A percentile compares a stretch with the other conserved stretches of the same genome.
Conservation (phyloP, 2,888 invertebrate species). For the Trachelus iudaicus region DNA sequence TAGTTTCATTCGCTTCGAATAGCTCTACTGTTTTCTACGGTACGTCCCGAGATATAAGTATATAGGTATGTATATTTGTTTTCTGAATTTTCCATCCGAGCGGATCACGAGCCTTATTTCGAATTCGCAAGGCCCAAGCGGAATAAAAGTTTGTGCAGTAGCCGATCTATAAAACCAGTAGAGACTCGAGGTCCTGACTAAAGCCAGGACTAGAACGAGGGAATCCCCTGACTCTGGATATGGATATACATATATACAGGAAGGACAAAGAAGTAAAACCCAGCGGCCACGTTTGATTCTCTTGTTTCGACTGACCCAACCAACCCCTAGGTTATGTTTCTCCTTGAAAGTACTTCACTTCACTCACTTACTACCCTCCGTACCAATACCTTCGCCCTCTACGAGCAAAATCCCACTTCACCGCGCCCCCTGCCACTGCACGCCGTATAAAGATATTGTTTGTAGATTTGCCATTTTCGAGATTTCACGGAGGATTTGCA, state of each 20-base stretch:
- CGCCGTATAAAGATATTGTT: constrained; percentile 14
- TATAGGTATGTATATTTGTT: neutral
- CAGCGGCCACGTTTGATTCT: neutral
- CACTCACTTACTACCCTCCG: neutral
- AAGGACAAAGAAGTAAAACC: neutral
- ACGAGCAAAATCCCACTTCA: neutral
- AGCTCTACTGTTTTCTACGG: neutral
- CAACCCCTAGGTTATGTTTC: neutral
- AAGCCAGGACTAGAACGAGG: neutral
- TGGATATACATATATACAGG: neutral
- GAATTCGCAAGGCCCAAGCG: neutral
- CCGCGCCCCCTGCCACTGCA: neutral
- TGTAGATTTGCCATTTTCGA: constrained; percentile 21
- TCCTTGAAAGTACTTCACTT: neutral
- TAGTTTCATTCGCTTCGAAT: neutral
- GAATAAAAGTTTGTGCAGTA: constrained; percentile 7
- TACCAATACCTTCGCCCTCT: neutral
- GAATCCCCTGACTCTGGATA: neutral
- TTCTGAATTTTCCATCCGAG: constrained; percentile 7
- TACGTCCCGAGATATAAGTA: neutral
- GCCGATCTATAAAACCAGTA: neutral
- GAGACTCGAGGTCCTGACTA: neutral
- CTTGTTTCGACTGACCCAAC: constrained; percentile 1
- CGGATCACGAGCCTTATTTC: constrained; percentile 7
- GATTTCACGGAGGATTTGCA: constrained; percentile 18